Evolutionary conservation across 1,140 invertebrate genomes (phyloP).

Genomic region (Cherax quadricarinatus): DNA sequence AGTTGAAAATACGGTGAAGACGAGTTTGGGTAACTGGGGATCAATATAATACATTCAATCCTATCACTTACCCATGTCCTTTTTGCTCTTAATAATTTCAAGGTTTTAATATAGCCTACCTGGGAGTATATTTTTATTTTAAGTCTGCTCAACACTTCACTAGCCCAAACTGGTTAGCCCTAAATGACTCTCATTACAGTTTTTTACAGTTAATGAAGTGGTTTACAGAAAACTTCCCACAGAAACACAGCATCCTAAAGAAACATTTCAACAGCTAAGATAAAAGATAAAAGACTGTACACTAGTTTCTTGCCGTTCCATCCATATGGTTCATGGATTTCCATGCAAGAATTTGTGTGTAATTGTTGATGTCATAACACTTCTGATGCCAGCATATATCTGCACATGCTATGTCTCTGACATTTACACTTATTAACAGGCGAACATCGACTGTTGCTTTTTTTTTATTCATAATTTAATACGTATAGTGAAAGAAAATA

Average conservation of each 20-base stretch:
- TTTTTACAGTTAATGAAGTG: neutral
- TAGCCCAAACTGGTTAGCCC: neutral
- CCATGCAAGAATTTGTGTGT: neutral
- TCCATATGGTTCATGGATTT: neutral
- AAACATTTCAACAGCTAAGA: neutral
- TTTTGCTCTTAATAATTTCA: neutral
- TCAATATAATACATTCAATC: neutral
- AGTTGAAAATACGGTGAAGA: conserved; percentile 47
- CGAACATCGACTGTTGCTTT: neutral
- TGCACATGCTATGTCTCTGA: neutral
- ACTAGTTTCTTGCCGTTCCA: neutral
- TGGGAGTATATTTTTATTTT: neutral
- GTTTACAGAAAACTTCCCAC: neutral
- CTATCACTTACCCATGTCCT: neutral
- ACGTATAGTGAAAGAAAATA: no score
- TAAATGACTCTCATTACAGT: neutral
- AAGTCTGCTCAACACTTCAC: no score
- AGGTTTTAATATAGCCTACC: neutral
- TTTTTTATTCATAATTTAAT: no score
- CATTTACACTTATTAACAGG: neutral
- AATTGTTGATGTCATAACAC: neutral
- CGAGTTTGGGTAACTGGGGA: conserved; percentile 6
- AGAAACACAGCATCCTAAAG: neutral
- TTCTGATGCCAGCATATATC: no score
- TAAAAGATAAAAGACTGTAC: neutral